Conservation (phyloP, 2,888 invertebrate genomes). For the Acanthosepion pharaonis region DNA sequence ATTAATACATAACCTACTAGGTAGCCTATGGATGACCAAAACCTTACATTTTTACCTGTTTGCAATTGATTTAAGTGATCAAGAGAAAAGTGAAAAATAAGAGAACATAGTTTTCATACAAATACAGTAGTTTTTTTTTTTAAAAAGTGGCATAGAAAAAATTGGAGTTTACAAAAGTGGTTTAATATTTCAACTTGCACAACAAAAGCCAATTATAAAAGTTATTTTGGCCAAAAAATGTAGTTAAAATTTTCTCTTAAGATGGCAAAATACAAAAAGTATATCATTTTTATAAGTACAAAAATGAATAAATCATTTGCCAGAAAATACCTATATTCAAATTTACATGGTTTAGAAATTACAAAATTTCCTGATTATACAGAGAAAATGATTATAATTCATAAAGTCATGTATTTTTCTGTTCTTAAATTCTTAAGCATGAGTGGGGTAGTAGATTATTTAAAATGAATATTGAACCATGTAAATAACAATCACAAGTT, state of each 20-base stretch:
- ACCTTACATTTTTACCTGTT: neutral
- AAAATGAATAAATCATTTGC: neutral
- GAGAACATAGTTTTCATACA: neutral
- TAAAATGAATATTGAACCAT: too few species aligned
- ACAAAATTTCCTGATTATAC: neutral
- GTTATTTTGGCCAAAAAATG: neutral
- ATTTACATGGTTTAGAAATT: neutral
- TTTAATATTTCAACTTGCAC: conserved; percentile 1
- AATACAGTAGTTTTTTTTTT: neutral
- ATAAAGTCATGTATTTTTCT: too few species aligned
- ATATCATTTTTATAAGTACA: neutral
- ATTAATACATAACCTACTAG: neutral
- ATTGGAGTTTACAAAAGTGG: neutral
- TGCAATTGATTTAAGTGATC: neutral
- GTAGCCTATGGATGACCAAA: conserved; percentile 20
- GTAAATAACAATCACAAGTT: too few species aligned
- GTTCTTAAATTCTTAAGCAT: too few species aligned
- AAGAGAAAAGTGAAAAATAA: neutral
- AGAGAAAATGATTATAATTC: too few species aligned
- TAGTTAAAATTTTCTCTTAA: neutral
- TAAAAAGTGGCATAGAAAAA: neutral
- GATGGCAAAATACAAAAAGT: neutral
- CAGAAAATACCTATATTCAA: neutral
- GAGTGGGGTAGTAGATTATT: too few species aligned
- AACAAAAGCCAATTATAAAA: neutral